Evolutionary conservation across 2,797 vertebrate species (phyloP).

Genomic region (Arvicola amphibius): DNA sequence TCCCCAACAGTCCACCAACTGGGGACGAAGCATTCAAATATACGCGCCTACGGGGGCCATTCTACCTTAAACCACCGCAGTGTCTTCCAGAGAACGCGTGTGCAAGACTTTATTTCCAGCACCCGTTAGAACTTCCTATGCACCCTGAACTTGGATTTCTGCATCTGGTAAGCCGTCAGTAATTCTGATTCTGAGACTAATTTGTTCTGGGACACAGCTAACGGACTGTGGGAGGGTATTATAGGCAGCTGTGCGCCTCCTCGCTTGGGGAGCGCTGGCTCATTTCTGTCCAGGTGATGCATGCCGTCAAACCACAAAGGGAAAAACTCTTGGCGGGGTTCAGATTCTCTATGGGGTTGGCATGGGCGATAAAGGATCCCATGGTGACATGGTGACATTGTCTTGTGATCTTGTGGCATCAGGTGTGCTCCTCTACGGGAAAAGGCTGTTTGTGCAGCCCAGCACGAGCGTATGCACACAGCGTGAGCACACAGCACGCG

Average conservation of each 20-base stretch:
- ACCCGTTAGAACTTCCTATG: background rate
- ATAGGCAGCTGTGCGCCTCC: background rate
- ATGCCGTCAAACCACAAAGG: background rate
- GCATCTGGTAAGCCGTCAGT: background rate
- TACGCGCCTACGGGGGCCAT: background rate
- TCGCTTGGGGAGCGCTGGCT: background rate
- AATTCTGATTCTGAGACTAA: background rate
- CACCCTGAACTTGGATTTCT: background rate
- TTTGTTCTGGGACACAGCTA: background rate
- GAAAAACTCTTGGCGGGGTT: too few relatives aligned
- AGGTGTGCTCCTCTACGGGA: background rate
- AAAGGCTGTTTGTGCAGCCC: background rate
- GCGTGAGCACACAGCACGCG: rapidly evolving
- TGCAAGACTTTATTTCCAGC: background rate
- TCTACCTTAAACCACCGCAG: too few relatives aligned
- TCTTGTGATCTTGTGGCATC: background rate
- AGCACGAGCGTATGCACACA: background rate
- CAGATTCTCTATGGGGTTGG: background rate
- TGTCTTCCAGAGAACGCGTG: background rate
- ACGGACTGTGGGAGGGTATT: background rate
- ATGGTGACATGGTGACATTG: background rate
- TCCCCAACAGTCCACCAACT: background rate
- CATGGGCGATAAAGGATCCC: background rate
- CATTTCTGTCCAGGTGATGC: background rate
- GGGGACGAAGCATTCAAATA: background rate